Conservation (phyloP, 2,113 vertebrate genomes). For the Calonectris borealis region DNA sequence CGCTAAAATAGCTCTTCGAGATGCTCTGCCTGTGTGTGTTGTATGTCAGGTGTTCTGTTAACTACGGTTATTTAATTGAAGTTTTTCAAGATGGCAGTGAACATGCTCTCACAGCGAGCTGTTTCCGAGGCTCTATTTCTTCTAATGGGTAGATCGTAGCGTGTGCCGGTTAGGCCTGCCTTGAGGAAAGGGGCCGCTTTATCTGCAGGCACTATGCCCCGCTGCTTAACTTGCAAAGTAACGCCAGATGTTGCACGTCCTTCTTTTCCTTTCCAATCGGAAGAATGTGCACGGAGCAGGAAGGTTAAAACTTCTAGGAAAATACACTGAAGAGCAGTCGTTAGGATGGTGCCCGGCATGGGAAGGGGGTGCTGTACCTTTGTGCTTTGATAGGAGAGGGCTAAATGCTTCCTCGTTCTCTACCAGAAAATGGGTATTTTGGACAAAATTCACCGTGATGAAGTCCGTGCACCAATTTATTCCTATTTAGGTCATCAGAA, state of each 20-base stretch:
- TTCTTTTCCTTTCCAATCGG: background rate
- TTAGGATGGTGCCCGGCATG: background rate
- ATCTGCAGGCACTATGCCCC: background rate
- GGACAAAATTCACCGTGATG: background rate
- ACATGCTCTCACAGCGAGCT: background rate
- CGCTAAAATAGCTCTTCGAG: background rate
- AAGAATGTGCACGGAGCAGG: background rate
- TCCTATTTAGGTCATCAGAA: slow-evolving; percentile 59
- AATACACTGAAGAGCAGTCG: background rate
- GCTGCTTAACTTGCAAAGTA: background rate
- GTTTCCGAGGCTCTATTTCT: accelerated
- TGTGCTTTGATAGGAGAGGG: background rate
- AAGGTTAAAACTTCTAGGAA: background rate
- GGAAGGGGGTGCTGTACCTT: background rate
- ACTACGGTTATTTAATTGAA: background rate
- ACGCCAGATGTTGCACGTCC: background rate
- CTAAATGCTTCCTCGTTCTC: background rate
- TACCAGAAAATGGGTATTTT: background rate
- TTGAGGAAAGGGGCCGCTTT: background rate
- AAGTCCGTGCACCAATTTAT: slow-evolving; percentile 18
- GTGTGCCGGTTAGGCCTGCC: accelerated
- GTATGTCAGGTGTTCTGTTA: background rate
- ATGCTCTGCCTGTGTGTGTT: background rate
- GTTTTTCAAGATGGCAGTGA: background rate
- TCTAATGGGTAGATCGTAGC: background rate